Percentiles rank a stretch among this genome's conserved stretches.
Evolutionary conservation across 2,888 invertebrate genomes (phyloP).

Genomic region (Phasia obesa): DNA sequence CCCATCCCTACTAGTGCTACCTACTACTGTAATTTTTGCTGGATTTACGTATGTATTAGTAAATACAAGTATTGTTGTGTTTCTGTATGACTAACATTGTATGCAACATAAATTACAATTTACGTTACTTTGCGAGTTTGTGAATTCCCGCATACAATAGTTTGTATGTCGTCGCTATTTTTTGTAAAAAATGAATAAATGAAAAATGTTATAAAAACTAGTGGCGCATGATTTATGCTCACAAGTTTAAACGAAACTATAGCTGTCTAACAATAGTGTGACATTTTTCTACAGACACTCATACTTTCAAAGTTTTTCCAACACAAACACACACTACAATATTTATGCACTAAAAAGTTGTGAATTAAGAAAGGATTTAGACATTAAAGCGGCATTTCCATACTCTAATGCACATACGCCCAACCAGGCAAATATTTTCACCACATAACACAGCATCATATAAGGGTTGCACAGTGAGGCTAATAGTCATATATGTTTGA

Average conservation of each 20-base stretch:
- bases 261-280: constrained; percentile 67
- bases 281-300: constrained; percentile 56
- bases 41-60: neutral
- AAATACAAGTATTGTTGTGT: neutral
- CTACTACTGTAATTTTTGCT: constrained; percentile 1
- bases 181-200: constrained; percentile 46
- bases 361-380: neutral
- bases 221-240: constrained; percentile 69
- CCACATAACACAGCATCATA: too few species aligned
- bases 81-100: constrained; percentile 43
- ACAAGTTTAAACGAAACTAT: constrained; percentile 57
- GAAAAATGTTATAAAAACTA: constrained; percentile 64
- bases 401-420: neutral
- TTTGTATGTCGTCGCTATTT: constrained; percentile 20
- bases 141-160: constrained; percentile 12
- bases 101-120: constrained; percentile 68
- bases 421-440: neutral
- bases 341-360: neutral
- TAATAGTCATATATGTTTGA: too few species aligned
- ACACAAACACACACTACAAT: neutral
- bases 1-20: neutral
- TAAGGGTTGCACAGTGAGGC: too few species aligned
- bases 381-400: neutral
- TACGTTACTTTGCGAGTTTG: constrained; percentile 1
- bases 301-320: neutral